Base-by-base conservation (phyloP, 2,113 vertebrate genomes). In the Thymallus thymallus region DNA sequence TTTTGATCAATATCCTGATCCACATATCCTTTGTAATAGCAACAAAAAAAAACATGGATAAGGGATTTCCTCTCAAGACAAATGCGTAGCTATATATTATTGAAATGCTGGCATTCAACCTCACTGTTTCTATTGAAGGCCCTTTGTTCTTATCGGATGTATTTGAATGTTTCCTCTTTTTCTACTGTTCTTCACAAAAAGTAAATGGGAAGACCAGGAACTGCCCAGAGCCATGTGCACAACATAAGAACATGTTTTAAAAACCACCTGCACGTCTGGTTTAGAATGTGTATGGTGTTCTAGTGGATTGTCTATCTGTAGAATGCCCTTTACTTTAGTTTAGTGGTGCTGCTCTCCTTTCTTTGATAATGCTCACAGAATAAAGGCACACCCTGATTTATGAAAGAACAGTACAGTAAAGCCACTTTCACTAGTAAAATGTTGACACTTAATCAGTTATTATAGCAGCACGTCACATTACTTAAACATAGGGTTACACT, bases 351-450 rank as follows among this genome's bases (percentile, higher is more conserved):
- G 26, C 77, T 84, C 58, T 76, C 77, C 77, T 89, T 88, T 88
- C 83, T 91, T 89, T 84, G 77, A 80, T 81, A 82, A 81, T 78
- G 73, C 76, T 71, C 72, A 79, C 3, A 85, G 73, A 85, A 10
- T 41, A 74, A 79, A 77, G 69, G 3, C 85, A 89, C 87, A 84
- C 90, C 89, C 89, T 84, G 79, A 83, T 22, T 79, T 72, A 86
- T 86, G 78, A 81, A 85, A 85, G 82, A 87, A 80, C 86, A 46
- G 22, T 35, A 46, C 77, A 75, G 69, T 24, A 83, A 86, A 83
- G 71, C 67, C 79, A 82, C 81, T 84, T 76, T 73, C 41, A 76
- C 41, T 68, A 73, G 76, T 71, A n/a, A 10, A 9, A 41, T 41
- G 70, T 78, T 71, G 48, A 62, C 20, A 2, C 35, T 41, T 1